phyloP scores from a whole-genome alignment of 2,888 invertebrate genomes.

The Campoplex capitator region DNA sequence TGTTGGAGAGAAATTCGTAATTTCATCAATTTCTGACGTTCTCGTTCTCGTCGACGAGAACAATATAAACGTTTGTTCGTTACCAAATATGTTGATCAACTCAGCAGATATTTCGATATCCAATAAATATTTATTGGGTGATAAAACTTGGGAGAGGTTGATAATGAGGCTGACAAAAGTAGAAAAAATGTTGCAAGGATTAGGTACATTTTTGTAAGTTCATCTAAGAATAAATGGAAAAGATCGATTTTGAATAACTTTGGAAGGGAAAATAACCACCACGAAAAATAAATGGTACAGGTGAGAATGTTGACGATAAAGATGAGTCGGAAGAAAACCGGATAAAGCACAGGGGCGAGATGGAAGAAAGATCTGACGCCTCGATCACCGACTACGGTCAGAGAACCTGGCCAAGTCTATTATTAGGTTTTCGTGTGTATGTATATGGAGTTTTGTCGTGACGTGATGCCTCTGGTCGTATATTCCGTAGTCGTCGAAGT shows the following conservation, averaged over 20 bases:
- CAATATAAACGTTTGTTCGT: not conserved
- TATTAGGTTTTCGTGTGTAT: constrained; percentile 63
- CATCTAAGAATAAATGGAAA: not conserved
- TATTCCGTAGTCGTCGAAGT: constrained; percentile 38
- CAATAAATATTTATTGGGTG: not conserved
- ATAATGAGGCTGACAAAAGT: not conserved
- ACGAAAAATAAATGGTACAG: not conserved
- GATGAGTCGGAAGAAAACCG: constrained; percentile 2
- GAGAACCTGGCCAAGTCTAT: constrained; percentile 66
- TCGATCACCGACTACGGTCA: constrained; percentile 37
- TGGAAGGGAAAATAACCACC: not conserved
- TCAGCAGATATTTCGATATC: not conserved
- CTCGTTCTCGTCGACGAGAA: not conserved
- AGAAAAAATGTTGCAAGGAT: not conserved
- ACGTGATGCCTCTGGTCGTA: constrained; percentile 38
- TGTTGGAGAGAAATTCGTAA: not conserved
- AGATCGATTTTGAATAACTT: not conserved
- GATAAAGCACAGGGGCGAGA: constrained; percentile 14
- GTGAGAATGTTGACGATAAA: not conserved
- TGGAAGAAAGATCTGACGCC: constrained; percentile 45
- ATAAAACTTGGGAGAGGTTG: not conserved
- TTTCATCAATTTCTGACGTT: not conserved
- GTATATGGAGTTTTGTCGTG: constrained; percentile 66
- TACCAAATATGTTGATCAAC: not conserved
- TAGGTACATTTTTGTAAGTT: not conserved